phyloP scores from a whole-genome alignment of 2,113 vertebrate genomes.

The Peromyscus polionotus region DNA sequence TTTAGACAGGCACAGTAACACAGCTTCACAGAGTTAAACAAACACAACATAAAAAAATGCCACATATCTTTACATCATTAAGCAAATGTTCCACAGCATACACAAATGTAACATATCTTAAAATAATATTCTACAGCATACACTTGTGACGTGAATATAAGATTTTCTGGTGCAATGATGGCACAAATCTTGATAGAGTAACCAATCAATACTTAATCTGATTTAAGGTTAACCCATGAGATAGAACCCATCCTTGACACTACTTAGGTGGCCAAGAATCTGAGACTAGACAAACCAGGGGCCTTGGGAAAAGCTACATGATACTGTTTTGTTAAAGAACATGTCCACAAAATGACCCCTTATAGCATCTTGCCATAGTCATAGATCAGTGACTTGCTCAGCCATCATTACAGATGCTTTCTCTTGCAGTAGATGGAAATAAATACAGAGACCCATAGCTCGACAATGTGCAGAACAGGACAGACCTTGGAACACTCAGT shows the following conservation, averaged over 20 bases:
- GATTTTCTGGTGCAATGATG: neutral
- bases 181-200: neutral
- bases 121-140: too few species aligned
- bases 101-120: too few species aligned
- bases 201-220: neutral
- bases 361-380: neutral
- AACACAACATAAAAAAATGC: too few species aligned
- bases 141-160: too few species aligned
- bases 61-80: too few species aligned
- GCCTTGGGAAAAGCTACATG: neutral
- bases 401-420: neutral
- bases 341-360: neutral
- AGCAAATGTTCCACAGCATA: too few species aligned
- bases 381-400: neutral
- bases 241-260: neutral
- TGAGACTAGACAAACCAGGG: neutral
- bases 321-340: neutral
- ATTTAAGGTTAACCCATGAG: neutral
- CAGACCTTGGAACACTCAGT: neutral
- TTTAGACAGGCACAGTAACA: too few species aligned
- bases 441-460: neutral
- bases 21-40: too few species aligned
- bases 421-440: neutral
- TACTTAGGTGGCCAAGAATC: neutral
- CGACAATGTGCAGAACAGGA: neutral